Base-by-base conservation (phyloP, 2,888 invertebrate species). In the Rambutsinella grinnellia region DNA sequence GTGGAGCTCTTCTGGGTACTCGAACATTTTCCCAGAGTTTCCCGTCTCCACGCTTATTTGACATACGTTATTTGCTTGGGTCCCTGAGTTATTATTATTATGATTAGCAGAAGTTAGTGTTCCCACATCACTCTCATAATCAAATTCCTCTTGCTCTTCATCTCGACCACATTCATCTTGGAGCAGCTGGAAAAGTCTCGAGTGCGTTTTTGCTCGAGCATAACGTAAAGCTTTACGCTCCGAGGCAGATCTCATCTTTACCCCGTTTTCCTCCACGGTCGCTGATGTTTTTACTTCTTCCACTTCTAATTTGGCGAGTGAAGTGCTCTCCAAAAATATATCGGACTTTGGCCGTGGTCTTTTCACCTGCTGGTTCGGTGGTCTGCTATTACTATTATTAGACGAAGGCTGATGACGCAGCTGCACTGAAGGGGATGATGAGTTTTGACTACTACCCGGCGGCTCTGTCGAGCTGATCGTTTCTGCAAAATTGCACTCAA, bases 201-300 rank as follows among this genome's bases (percentile, higher is more conserved):
- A 92, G 86, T 93, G 93, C 47, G 93, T 93, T 46, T 92, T 90
- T 2, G 92, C 92, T 63, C 93, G 87, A 85, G 92, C 6, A 85
- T 91, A 93, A 72, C 89, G 88, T 13, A 88, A 89, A 83, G 90
- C 91, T 46, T 88, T 88, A 21, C 80, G 81, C 23, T 89, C 85
- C 79, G 83, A 77, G 27, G 76, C 77, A 10, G 70, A 62, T 36
- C 83, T 61, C 76, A 81, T 76, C 24, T 78, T 79, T 2, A 82
- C 81, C 21, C 63, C 67, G 44, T 65, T 67, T 5, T 24, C 67
- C 1, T 21, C 36, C 0, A 49, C 26, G 3, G 53, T 13, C 3
- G 44, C 23, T 1, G n/a, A 28, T 2, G 72, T 46, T 2, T 44
- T 26, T 10, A 27, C 26, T 21, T 62, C 68, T 46, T 23, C 23